These are phyloP conservation scores for Gymnothorax javanicus DNA, from an alignment of 2,797 vertebrate species.

Conservation along the genomic window DNA sequence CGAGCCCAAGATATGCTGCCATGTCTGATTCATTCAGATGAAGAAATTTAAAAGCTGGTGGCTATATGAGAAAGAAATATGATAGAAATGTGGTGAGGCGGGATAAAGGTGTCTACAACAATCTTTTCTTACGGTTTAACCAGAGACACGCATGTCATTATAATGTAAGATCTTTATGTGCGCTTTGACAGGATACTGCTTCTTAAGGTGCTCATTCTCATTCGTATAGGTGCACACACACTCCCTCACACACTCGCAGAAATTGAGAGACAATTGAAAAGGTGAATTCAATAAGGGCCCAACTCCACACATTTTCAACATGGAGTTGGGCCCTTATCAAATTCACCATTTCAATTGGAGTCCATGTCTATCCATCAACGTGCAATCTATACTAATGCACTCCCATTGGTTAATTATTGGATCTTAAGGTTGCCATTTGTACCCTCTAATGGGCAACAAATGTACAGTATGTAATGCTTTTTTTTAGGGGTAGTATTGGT, in stretches of 20 bases:
- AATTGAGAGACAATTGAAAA: neutral
- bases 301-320: no score
- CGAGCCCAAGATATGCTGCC: neutral
- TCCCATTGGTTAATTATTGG: no score
- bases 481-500: no score
- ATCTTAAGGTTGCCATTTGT: no score
- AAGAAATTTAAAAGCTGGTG: neutral
- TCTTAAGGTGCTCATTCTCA: neutral
- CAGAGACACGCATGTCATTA: neutral
- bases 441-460: no score
- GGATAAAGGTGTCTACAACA: constrained; percentile 25
- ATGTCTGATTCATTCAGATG: neutral
- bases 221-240: constrained; percentile 11
- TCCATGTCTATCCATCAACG: no score
- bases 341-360: no score
- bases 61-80: neutral
- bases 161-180: neutral
- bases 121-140: neutral
- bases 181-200: neutral
- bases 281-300: no score
- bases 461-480: no score
- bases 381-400: no score
- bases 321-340: no score
- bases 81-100: constrained; percentile 26
- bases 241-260: neutral